Percentiles rank a stretch among this genome's conserved stretches.
Evolutionary conservation across 2,113 vertebrate species (phyloP).

Genomic region (Eublepharis macularius): DNA sequence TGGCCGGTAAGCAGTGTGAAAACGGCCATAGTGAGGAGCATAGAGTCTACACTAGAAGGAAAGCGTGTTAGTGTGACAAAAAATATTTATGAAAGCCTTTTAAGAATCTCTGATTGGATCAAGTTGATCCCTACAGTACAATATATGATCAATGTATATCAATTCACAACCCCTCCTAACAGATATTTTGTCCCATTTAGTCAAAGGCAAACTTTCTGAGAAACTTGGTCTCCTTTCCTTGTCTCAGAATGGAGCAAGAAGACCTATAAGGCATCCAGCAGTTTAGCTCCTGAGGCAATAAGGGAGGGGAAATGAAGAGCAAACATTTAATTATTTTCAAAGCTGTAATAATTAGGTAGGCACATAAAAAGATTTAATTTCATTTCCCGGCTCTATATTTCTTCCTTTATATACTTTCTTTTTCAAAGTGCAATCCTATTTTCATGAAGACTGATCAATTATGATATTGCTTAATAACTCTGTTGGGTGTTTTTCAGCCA

Average conservation of each 20-base stretch:
- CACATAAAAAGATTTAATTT: constrained; percentile 10
- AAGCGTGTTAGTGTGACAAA: no score
- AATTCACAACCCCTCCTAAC: no score
- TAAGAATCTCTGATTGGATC: no score
- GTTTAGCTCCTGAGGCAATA: background rate
- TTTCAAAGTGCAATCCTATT: constrained; percentile 19
- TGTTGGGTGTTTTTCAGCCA: constrained; percentile 34
- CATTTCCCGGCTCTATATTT: constrained; percentile 24
- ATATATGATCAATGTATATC: no score
- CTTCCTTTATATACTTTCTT: constrained; percentile 30
- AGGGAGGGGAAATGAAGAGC: background rate
- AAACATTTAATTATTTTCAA: constrained; percentile 35
- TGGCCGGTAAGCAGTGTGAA: no score
- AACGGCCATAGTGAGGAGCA: no score
- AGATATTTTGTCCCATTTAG: no score
- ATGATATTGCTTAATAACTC: constrained; percentile 37
- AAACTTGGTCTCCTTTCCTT: background rate
- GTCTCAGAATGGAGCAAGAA: background rate
- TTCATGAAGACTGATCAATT: constrained; percentile 35
- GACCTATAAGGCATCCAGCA: background rate
- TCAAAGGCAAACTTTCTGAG: no score
- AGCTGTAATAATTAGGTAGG: constrained; percentile 23
- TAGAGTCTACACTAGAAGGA: no score
- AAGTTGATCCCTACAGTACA: no score
- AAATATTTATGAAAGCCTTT: no score